Evolutionary conservation across 2,113 vertebrate genomes (phyloP), one percentile per base, ranked within the genome.

Genomic region (Choloepus hoffmanni): DNA sequence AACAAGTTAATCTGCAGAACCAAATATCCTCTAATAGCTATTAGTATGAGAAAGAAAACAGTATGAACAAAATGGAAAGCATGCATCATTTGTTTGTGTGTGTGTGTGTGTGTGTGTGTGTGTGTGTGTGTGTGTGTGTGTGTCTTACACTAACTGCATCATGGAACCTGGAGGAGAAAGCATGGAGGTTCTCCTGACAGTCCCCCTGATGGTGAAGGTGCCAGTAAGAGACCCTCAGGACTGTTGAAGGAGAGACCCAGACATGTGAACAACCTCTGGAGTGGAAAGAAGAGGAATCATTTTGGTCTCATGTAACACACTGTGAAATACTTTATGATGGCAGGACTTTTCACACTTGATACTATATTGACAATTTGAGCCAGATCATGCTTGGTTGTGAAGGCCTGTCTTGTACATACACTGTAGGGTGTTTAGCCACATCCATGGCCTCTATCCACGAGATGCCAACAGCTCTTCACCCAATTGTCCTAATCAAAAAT

Each of bases 191-290:
- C 3, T 72, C 33, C 15, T 58, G 3, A 50, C 4, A 18, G 62
- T 73, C 26, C 23, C 10, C 16, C 7, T 21, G 7, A n/a, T 16
- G 30, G 13, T 33, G 4, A 40, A 10, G 23, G 53, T 11, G 3
- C 9, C 4, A 36, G 8, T 33, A 15, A 60, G 5, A 5, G 1
- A 1, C 14, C 48, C 11, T n/a, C 1, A 0, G n/a, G 4, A 5
- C 18, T 30, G 19, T 5, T 67, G 30, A 12, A 36, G 36, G 1
- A 77, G 45, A 5, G 5, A 13, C 18, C 6, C 48, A 50, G 11
- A 50, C 48, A 50, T 50, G 48, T 50, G 48, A 50, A 50, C 4
- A 50, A 50, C 6, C 1, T 28, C 12, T 65, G 45, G n/a, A 85
- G 26, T 11, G 81, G 60, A 81, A 53, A 81, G 9, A 11, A 70